Conservation (phyloP, 2,888 invertebrate species). For the Rhorus exstirpatorius region DNA sequence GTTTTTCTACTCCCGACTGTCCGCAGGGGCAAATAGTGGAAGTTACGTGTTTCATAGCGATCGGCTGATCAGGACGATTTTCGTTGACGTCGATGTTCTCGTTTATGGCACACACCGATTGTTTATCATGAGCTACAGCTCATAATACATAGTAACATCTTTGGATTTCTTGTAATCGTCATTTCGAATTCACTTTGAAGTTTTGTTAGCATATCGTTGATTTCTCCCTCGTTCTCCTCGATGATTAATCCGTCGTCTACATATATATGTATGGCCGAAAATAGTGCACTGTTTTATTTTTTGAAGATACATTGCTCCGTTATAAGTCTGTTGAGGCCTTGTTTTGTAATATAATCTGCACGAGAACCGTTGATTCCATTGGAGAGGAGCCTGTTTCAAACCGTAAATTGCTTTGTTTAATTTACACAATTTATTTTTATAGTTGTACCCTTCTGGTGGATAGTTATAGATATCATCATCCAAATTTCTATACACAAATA, state of each 20-base stretch:
- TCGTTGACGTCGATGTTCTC: too few species aligned
- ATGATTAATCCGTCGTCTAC: slow-evolving; percentile 65
- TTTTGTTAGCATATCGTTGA: slow-evolving; percentile 39
- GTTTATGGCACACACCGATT: too few species aligned
- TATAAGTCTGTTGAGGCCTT: slow-evolving; percentile 44
- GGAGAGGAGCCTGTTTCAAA: slow-evolving; percentile 60
- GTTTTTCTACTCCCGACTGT: too few species aligned
- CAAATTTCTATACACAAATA: slow-evolving; percentile 6
- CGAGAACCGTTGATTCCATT: slow-evolving; percentile 49
- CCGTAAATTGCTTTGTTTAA: slow-evolving; percentile 65
- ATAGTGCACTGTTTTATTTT: slow-evolving; percentile 34
- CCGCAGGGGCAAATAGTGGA: too few species aligned
- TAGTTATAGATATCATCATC: slow-evolving; percentile 11
- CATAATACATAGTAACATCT: too few species aligned
- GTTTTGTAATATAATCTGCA: slow-evolving; percentile 43
- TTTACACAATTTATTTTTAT: slow-evolving; percentile 52
- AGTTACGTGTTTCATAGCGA: too few species aligned
- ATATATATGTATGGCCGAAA: slow-evolving; percentile 48
- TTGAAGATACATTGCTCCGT: slow-evolving; percentile 66
- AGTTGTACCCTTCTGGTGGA: slow-evolving; percentile 14
- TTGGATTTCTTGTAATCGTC: slow-evolving; percentile 24
- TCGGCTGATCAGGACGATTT: too few species aligned
- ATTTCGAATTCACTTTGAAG: slow-evolving; percentile 47
- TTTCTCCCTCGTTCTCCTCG: slow-evolving; percentile 46
- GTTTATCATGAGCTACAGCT: too few species aligned